Evolutionary conservation across 2,113 vertebrate genomes (phyloP).

Genomic region (Macaca nemestrina): DNA sequence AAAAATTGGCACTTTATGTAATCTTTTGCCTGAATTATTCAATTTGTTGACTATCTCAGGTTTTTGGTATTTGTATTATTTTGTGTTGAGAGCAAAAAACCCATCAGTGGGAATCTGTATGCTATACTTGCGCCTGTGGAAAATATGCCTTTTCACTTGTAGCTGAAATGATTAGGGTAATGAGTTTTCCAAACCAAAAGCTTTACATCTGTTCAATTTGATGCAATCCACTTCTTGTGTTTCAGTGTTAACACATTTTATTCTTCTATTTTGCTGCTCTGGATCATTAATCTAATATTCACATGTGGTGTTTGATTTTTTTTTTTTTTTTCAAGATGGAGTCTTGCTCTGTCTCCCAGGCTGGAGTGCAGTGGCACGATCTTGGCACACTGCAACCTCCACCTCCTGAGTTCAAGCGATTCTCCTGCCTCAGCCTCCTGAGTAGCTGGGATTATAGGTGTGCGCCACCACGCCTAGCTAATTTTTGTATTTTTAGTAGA

Average conservation of each 20-base stretch:
- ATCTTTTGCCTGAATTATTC: constrained; percentile 13
- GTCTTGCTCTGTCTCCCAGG: no score
- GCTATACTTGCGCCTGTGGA: constrained; percentile 49
- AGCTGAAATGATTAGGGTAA: constrained; percentile 28
- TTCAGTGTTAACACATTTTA: constrained; percentile 35
- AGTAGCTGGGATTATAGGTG: no score
- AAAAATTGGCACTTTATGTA: neutral
- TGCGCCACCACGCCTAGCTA: no score
- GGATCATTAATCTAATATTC: constrained; percentile 3
- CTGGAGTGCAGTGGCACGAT: no score
- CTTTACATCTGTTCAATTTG: constrained; percentile 12
- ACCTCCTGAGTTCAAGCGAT: no score
- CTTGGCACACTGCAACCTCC: no score
- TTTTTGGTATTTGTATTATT: constrained; percentile 35
- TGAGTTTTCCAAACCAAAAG: constrained; percentile 51
- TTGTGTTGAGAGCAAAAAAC: constrained; percentile 37
- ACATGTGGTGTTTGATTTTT: neutral
- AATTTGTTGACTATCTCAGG: constrained; percentile 20
- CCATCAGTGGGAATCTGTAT: neutral
- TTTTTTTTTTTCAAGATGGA: no score
- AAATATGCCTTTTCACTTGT: constrained; percentile 44
- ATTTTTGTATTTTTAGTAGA: no score
- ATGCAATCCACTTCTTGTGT: constrained; percentile 9
- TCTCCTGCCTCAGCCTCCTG: no score
- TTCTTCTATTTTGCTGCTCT: constrained; percentile 42